phyloP scores from a whole-genome alignment of 2,113 vertebrate genomes.

The Hyaena hyaena region DNA sequence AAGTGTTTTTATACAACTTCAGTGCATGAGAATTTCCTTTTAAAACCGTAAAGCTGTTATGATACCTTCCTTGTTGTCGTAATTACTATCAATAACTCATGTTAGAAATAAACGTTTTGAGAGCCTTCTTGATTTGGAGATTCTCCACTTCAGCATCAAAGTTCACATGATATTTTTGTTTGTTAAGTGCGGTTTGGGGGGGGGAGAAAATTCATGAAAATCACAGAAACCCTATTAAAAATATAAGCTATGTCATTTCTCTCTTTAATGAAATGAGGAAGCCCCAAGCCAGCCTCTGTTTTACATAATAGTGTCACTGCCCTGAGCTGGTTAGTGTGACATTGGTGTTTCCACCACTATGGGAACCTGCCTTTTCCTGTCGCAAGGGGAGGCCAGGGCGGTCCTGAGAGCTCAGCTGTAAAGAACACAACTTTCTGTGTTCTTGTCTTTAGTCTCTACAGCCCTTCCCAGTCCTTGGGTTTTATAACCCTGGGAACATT shows the following conservation, averaged over 20 bases:
- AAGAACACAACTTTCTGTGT: background rate
- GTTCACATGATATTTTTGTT: background rate
- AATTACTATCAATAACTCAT: background rate
- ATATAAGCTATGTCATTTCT: background rate
- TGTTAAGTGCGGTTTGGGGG: background rate
- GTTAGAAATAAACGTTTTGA: background rate
- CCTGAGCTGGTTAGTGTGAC: background rate
- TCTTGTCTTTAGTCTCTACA: background rate
- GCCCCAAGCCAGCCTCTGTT: background rate
- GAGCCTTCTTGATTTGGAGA: background rate
- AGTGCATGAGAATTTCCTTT: background rate
- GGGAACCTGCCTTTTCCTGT: background rate
- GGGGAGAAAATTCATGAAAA: background rate
- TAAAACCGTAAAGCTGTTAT: background rate
- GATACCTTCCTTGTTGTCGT: background rate
- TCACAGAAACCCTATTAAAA: conserved; percentile 11
- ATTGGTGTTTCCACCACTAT: background rate
- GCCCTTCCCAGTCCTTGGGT: background rate
- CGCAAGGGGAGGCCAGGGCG: background rate
- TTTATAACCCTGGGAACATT: background rate
- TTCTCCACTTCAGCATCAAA: background rate
- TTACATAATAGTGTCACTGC: background rate
- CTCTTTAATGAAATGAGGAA: background rate
- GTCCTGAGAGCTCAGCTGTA: background rate
- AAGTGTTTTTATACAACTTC: background rate